phyloP scores from a whole-genome alignment of 2,797 vertebrate genomes.

The Acrossocheilus wenchowensis region DNA sequence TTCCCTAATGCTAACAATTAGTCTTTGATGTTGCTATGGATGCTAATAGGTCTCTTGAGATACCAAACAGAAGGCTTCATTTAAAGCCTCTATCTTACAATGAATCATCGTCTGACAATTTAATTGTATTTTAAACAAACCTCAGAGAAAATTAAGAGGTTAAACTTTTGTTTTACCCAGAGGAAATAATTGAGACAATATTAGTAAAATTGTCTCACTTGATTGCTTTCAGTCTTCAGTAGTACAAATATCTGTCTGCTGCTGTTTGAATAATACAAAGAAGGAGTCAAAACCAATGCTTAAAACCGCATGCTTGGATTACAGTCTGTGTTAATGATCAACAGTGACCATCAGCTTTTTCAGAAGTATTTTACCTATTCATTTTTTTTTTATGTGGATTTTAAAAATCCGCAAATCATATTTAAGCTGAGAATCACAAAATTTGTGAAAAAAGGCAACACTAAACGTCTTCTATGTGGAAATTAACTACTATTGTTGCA shows the following conservation, averaged over 20 bases:
- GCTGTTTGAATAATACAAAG: not conserved
- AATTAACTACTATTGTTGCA: too few species aligned
- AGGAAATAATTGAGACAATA: constrained; percentile 14
- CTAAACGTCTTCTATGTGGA: too few species aligned
- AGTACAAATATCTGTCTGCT: not conserved
- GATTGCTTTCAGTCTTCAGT: not conserved
- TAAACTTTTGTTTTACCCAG: constrained; percentile 17
- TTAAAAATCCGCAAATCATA: not conserved
- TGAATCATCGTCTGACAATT: constrained; percentile 8
- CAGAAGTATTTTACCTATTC: not conserved
- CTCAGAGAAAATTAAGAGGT: not conserved
- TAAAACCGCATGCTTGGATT: not conserved
- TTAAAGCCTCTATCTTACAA: constrained; percentile 17
- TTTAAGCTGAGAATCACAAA: not conserved
- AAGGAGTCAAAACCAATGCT: not conserved
- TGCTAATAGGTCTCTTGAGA: constrained; percentile 38
- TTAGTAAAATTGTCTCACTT: not conserved
- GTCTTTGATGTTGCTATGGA: constrained; percentile 42
- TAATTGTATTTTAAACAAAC: not conserved
- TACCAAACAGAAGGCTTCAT: constrained; percentile 22
- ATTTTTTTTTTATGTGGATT: not conserved
- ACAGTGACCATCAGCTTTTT: not conserved
- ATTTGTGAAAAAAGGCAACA: too few species aligned
- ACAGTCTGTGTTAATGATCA: not conserved
- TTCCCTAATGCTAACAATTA: constrained; percentile 41